Evolutionary conservation across 2,113 vertebrate genomes (phyloP).

Genomic region (Dendrocopos noguchii): DNA sequence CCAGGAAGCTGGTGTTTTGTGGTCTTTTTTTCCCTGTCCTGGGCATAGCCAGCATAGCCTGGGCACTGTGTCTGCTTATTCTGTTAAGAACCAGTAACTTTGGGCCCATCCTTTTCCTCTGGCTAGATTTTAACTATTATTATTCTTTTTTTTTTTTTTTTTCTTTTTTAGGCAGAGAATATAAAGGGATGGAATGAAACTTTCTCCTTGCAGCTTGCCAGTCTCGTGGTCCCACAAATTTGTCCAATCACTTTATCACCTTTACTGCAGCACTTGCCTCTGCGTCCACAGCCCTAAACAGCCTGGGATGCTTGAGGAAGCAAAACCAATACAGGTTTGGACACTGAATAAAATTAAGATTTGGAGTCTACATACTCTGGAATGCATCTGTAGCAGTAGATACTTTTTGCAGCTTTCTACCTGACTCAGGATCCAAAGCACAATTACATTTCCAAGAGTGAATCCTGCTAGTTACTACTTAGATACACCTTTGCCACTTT

Average conservation of each 20-base stretch:
- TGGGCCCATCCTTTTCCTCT: not conserved
- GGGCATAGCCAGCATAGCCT: not conserved
- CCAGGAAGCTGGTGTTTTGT: not conserved
- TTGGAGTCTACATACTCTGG: not conserved
- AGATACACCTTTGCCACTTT: not conserved
- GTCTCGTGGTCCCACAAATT: not conserved
- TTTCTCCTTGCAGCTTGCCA: not conserved
- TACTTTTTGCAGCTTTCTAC: not conserved
- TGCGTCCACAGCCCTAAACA: not conserved
- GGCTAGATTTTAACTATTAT: not conserved
- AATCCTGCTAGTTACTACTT: not conserved
- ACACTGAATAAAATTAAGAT: not conserved
- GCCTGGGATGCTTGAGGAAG: not conserved
- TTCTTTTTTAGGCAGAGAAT: not conserved
- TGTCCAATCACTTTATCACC: not conserved
- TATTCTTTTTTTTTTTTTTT: too few relatives aligned
- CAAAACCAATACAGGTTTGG: not conserved
- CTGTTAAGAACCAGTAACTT: constrained; percentile 4
- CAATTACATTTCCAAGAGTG: not conserved
- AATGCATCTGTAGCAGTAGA: not conserved
- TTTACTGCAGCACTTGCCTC: not conserved
- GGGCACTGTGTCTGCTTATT: not conserved
- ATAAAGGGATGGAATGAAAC: not conserved
- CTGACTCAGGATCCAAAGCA: not conserved
- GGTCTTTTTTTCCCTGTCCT: not conserved